Base-by-base conservation (phyloP, 2,888 invertebrate genomes). In the Tachystola acroxantha region DNA sequence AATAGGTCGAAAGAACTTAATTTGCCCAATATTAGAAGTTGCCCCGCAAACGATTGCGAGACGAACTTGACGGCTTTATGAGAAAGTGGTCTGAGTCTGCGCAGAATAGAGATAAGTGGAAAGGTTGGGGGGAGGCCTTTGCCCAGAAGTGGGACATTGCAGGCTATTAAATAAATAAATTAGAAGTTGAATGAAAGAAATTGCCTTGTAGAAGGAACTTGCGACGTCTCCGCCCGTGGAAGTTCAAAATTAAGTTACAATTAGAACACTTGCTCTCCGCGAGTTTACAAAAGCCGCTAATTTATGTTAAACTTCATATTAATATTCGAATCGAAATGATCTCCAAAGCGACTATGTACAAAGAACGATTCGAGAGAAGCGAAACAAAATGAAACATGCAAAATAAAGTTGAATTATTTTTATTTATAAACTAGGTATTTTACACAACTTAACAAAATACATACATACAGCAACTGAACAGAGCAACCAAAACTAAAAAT, bases 391-490 rank as follows among this genome's bases (percentile, higher is more conserved):
- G 55, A 79, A 80, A 81, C 67, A 68, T 73, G 70, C 72, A 72
- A 73, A 40, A 64, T 67, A 64, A 77, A 71, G 68, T 80, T 77
- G 75, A 71, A 79, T 72, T 72, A 68, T 71, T 81, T 20, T 82
- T 77, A 81, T 79, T 85, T 82, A 81, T 74, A 74, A 84, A 81
- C 86, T 86, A 86, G 76, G 57, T 84, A 84, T 84, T 85, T 81
- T 85, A 86, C 82, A 86, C 85, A 86, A 86, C 86, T 85, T 86
- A 86, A 85, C 86, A 82, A 85, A 84, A 82, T 82, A 85, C 82
- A 73, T 78, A 80, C 79, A 78, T 82, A 80, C 84, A 80, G 72
- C 74, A 84, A 84, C 76, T 79, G 71, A 86, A 81, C 77, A 76
- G 70, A 68, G 74, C 79, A 81, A 84, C 72, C 78, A 74, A 81